phyloP scores from a whole-genome alignment of 1,140 invertebrate species.

The Meloidogyne exigua region DNA sequence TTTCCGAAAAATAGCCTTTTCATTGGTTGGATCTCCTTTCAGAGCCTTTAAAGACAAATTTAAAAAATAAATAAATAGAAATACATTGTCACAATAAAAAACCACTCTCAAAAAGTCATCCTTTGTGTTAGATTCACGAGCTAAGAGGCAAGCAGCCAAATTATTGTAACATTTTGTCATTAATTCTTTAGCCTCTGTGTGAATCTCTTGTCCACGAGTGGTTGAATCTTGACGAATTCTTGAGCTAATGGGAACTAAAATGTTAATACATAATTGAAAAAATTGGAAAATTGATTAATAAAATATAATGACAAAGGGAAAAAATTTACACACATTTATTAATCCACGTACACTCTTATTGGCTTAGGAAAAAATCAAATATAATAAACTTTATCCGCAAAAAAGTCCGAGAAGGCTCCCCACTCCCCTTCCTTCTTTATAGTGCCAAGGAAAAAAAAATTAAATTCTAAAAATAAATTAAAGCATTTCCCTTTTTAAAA shows the following conservation, averaged over 20 bases:
- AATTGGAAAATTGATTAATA: no score
- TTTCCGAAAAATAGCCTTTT: constrained; percentile 41
- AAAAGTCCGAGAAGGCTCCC: no score
- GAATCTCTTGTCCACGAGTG: constrained; percentile 34
- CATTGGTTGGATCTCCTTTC: constrained; percentile 28
- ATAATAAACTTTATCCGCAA: no score
- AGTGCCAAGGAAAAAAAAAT: no score
- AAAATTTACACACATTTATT: no score
- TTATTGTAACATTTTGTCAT: constrained; percentile 43
- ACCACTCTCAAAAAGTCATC: constrained; percentile 38
- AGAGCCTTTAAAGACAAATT: constrained; percentile 30
- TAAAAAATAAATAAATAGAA: not conserved
- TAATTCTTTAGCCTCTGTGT: constrained; percentile 23
- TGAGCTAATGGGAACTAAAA: not conserved
- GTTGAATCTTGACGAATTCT: constrained; percentile 33
- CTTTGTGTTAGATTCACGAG: constrained; percentile 25
- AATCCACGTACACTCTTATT: no score
- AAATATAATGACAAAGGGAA: no score
- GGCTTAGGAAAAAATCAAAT: no score
- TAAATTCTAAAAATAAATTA: no score
- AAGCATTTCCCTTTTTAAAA: not conserved
- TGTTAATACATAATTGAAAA: no score
- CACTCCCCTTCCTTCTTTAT: no score
- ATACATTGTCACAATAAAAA: constrained; percentile 38
- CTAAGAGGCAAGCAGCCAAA: constrained; percentile 38